Conservation (phyloP, 2,888 invertebrate genomes). For the Tiphia femorata region DNA sequence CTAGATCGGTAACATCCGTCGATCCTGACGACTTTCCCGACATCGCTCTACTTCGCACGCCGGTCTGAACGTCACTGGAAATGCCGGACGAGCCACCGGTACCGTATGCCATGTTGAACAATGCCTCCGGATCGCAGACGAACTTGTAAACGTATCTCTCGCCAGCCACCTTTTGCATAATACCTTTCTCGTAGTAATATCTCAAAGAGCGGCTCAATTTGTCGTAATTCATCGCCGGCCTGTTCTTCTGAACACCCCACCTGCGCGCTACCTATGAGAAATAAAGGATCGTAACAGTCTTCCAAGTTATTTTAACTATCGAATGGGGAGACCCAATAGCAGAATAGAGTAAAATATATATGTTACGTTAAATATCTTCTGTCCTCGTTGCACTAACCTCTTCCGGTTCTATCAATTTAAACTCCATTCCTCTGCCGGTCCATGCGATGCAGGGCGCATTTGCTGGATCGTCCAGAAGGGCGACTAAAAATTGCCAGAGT, state of each 20-base stretch:
- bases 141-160: constrained; percentile 97
- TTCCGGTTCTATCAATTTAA: constrained; percentile 95
- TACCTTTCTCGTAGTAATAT: constrained; percentile 99
- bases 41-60: constrained; percentile 48
- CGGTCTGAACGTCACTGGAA: constrained; percentile 49
- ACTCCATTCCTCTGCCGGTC: constrained; percentile 96
- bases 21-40: constrained; percentile 45
- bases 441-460: constrained; percentile 90
- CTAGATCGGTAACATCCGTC: constrained; percentile 46
- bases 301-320: too few relatives aligned
- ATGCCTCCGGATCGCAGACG: constrained; percentile 93
- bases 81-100: constrained; percentile 53
- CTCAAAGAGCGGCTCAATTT: constrained; percentile 92
- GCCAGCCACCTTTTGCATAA: constrained; percentile 97
- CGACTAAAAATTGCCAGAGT: constrained; percentile 95
- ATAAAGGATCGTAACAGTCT: not conserved
- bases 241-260: constrained; percentile 97
- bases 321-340: too few relatives aligned
- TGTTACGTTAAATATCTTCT: not conserved
- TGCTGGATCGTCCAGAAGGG: constrained; percentile 79
- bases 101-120: constrained; percentile 86
- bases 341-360: too few relatives aligned
- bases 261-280: constrained; percentile 84
- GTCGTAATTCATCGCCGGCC: constrained; percentile 98
- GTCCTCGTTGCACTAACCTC: constrained; percentile 73